Evolutionary conservation across 2,113 vertebrate genomes (phyloP), one percentile per base, ranked within the genome.

Genomic region (Cynocephalus volans): DNA sequence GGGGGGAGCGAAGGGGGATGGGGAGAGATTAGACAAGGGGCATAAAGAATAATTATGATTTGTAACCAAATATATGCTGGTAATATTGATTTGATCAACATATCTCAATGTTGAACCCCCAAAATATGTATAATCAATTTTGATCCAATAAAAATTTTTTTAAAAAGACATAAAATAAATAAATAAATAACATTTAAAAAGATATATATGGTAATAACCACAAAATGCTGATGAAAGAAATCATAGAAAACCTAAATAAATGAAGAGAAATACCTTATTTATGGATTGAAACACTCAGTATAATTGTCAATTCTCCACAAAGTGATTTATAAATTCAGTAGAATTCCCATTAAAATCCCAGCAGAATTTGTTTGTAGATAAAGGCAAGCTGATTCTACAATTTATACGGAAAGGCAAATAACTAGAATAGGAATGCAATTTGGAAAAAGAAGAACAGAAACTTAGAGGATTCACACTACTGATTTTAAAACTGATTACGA

Each of bases 321-420:
- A 52, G 8, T n/a, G 36, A 54, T 80, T 82, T 58, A 64, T 41
- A 70, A 81, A 82, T 58, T 86, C 92, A 90, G 31, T 54, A 33
- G 5, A 10, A 77, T 86, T 58, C 41, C 67, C 89, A 26, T 82
- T 28, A 82, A 96, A 88, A 87, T 92, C 17, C 31, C 12, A 65
- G 19, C 1, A 77, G 10, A 4, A n/a, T 75, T 67, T 77, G 84
- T 93, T 65, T 60, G 14, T 24, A 72, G 52, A 79, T 54, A 73
- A 85, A 79, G 48, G 36, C 69, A 92, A 90, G 15, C 4, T 50
- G 64, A 92, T 90, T 96, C n/a, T 77, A 93, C 92, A 96, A 81
- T 90, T 82, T 77, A 58, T 18, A 50, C 33, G 13, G 69, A 52
- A 76, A 93, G 41, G 31, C 50, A 62, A 86, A 64, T 12, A 93